Conservation (phyloP, 2,113 vertebrate genomes). For the Gavia stellata region DNA sequence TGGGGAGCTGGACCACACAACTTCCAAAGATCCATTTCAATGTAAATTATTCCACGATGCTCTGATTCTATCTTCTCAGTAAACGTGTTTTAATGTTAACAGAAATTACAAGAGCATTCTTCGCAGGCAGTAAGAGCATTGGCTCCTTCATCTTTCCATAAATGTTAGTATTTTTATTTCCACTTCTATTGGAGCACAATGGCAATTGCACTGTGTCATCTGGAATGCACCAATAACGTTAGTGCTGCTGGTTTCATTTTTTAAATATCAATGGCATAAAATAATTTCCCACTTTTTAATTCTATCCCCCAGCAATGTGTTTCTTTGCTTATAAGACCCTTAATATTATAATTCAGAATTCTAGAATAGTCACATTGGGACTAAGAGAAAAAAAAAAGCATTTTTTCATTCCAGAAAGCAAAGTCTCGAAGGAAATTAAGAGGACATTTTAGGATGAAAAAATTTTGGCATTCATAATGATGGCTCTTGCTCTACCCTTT, state of each 20-base stretch:
- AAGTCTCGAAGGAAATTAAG: neutral
- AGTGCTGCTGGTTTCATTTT: neutral
- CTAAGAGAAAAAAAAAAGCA: fast-evolving
- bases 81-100: neutral
- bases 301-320: neutral
- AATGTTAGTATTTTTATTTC: neutral
- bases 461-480: neutral
- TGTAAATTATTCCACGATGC: neutral
- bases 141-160: neutral
- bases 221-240: neutral
- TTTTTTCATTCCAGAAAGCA: neutral
- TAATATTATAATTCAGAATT: neutral
- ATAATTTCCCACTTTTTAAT: neutral
- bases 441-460: neutral
- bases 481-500: neutral
- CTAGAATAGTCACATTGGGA: neutral
- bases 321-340: neutral
- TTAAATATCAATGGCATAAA: neutral
- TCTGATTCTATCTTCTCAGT: neutral
- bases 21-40: neutral
- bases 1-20: neutral
- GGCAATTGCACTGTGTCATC: neutral
- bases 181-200: neutral
- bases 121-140: neutral
- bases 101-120: neutral